A percentile compares a stretch with the other conserved stretches of the same genome.
Evolutionary conservation across 2,888 invertebrate genomes (phyloP).

Genomic region (Hyalella azteca): DNA sequence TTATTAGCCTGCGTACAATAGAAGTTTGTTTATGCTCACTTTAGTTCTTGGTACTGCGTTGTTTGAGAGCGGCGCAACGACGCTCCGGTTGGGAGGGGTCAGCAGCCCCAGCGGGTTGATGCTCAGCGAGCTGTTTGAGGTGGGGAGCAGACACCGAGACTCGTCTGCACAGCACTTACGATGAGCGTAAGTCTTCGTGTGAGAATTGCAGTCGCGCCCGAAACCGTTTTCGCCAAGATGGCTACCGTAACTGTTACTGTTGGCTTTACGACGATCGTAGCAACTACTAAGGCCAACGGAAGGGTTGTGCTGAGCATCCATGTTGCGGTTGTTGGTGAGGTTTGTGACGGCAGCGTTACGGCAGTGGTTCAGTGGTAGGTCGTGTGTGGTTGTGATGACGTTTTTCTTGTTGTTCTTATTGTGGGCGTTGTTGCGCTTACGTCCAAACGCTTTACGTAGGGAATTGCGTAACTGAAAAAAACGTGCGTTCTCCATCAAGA

Average conservation of each 20-base stretch:
- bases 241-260: slow-evolving; percentile 43
- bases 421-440: slow-evolving; percentile 37
- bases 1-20: too few species aligned
- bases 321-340: slow-evolving; percentile 5
- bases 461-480: slow-evolving; percentile 48
- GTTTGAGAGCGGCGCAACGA: too few species aligned
- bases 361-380: slow-evolving; percentile 51
- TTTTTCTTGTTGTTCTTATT: background rate
- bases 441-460: slow-evolving; percentile 49
- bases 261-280: too few species aligned
- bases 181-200: background rate
- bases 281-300: too few species aligned
- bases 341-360: slow-evolving; percentile 45
- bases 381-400: background rate
- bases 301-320: too few species aligned
- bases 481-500: too few species aligned
- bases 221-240: slow-evolving; percentile 43
- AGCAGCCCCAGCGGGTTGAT: slow-evolving; percentile 5
- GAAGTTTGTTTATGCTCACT: too few species aligned
- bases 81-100: too few species aligned
- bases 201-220: background rate
- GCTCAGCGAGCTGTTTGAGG: background rate
- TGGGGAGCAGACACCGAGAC: background rate
- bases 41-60: too few species aligned
- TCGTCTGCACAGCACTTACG: too few species aligned